phyloP scores from a whole-genome alignment of 1,140 invertebrate species.

The Mactra quadrangularis region DNA sequence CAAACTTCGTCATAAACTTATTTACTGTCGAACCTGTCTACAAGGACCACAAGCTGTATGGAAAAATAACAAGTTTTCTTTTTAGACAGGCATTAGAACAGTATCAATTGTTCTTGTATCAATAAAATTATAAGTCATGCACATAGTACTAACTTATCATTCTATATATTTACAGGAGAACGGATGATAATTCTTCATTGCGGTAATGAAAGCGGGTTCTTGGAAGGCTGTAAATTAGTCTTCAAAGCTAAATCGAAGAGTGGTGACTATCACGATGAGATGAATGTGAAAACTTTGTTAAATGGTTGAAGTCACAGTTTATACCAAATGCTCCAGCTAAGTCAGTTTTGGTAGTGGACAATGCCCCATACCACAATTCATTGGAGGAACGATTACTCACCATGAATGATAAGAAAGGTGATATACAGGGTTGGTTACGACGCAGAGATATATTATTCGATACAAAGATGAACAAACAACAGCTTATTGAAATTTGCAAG shows the following conservation, averaged over 20 bases:
- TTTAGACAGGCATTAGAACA: too few species aligned
- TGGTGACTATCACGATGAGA: conserved; percentile 1
- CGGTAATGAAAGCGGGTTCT: neutral
- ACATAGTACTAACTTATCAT: too few species aligned
- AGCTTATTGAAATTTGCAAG: neutral
- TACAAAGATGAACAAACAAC: neutral
- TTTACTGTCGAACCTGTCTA: too few species aligned
- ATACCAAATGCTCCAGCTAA: neutral
- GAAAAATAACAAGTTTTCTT: too few species aligned
- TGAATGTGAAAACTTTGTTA: neutral
- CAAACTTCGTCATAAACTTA: too few species aligned
- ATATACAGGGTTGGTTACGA: neutral
- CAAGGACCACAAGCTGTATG: too few species aligned
- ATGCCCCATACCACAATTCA: neutral
- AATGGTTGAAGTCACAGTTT: neutral
- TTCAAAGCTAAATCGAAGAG: neutral
- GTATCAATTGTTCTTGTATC: too few species aligned
- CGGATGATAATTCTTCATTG: neutral
- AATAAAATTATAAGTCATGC: too few species aligned
- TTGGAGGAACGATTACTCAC: neutral
- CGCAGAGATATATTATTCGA: neutral
- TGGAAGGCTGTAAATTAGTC: neutral
- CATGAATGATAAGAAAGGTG: neutral
- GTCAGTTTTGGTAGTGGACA: neutral
- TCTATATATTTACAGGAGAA: neutral